Evolutionary conservation across 2,888 invertebrate genomes (phyloP), one percentile per base, ranked within the genome.

Genomic region (Gandaritis pyraliata): DNA sequence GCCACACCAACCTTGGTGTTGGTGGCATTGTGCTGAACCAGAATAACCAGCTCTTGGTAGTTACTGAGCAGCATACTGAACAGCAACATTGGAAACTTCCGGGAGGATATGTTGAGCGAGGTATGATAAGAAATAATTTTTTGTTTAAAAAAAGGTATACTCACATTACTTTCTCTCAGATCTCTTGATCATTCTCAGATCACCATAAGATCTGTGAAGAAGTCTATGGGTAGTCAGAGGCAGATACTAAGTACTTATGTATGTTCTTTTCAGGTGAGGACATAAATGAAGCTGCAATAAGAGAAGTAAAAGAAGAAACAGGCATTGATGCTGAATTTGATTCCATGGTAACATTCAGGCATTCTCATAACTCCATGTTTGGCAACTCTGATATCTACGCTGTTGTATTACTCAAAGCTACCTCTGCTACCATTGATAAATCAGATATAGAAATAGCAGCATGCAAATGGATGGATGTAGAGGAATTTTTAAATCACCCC

Each of bases 301-400:
- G 98, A 68, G 98, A 98, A 90, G 96, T 98, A 0, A 90, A 94
- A 56, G 98, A 98, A 90, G 98, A 98, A 90, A 98, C 98, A 0
- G 96, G 97, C 51, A 94, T 98, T 57, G 87, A 94, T 69, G 93
- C 96, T 0, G 93, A 94, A 73, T 98, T 97, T 83, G 93, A 95
- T 60, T 95, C 96, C 15, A 87, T 98, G 63, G 85, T 98, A 1
- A 94, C 95, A 48, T 93, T 97, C 50, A 93, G 98, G 66, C 98
- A 98, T 78, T 93, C 94, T 16, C 97, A 97, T 80, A 90, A 93
- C 36, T 94, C 94, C 58, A 94, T 94, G 80, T 97, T 96, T 83
- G 95, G 94, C 0, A 97, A 97, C 83, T 97, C 97, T 0, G 98
- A 98, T 82, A 94, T 98, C 58, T 98, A 98, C 85, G 92, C 96